Percentiles rank a stretch among this genome's conserved stretches.
phyloP scores from a whole-genome alignment of 1,140 invertebrate species.

The Nymphalis io region DNA sequence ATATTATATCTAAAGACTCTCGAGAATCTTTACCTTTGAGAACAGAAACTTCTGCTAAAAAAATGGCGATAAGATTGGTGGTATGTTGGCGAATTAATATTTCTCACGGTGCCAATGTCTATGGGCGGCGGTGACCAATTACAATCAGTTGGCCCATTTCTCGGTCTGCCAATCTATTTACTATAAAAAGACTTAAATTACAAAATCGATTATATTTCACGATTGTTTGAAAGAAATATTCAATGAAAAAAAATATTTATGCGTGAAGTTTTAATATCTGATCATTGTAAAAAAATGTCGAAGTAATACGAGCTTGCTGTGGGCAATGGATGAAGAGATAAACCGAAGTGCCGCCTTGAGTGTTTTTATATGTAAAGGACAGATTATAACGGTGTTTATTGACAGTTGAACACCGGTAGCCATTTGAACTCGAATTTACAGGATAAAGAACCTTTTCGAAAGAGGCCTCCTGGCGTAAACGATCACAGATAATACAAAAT shows the following conservation, averaged over 20 bases:
- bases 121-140: too few species aligned
- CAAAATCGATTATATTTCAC: too few species aligned
- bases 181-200: too few species aligned
- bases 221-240: background rate
- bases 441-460: conserved; percentile 36
- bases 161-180: too few species aligned
- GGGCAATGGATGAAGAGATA: conserved; percentile 59
- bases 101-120: too few species aligned
- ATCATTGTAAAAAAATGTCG: conserved; percentile 23
- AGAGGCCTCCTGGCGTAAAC: conserved; percentile 29
- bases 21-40: too few species aligned
- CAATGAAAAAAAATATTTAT: background rate
- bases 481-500: conserved; percentile 39
- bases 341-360: conserved; percentile 45
- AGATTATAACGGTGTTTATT: conserved; percentile 59
- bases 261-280: conserved; percentile 8
- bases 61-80: too few species aligned
- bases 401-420: conserved; percentile 56
- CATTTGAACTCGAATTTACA: conserved; percentile 36
- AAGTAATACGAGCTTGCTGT: conserved; percentile 25
- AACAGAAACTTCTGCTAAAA: too few species aligned
- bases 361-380: conserved; percentile 59
- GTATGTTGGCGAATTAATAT: too few species aligned
- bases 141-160: too few species aligned
- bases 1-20: too few species aligned